Conservation (phyloP, 2,113 vertebrate species). For the Centropus unirufus region DNA sequence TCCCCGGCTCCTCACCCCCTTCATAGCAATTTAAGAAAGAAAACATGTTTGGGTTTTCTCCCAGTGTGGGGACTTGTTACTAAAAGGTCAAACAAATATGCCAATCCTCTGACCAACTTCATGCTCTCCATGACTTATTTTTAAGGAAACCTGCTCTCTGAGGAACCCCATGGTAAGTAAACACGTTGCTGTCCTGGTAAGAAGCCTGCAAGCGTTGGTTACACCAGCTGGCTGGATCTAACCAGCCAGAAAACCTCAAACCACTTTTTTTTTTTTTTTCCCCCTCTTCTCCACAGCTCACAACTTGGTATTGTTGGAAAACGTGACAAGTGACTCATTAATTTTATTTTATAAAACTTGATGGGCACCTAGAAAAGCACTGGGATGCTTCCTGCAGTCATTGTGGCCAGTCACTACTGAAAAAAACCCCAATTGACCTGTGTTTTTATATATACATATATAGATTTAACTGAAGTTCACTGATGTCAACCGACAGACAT, state of each 20-base stretch:
- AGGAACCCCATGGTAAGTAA: neutral
- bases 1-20: neutral
- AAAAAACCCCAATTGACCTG: neutral
- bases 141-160: neutral
- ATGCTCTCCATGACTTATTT: neutral
- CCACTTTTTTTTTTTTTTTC: neutral
- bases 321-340: neutral
- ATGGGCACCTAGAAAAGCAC: neutral
- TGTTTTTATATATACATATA: neutral
- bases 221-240: neutral
- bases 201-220: neutral
- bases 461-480: neutral
- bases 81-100: neutral
- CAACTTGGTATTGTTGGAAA: neutral
- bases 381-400: neutral
- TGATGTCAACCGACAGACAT: neutral
- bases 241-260: neutral
- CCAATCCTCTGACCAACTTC: neutral
- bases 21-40: neutral
- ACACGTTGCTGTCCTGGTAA: neutral
- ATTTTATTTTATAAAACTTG: neutral
- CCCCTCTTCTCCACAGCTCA: neutral
- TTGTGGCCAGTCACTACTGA: neutral
- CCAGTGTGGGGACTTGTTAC: neutral
- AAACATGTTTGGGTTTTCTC: neutral